phyloP scores from a whole-genome alignment of 1,140 invertebrate genomes.

The Druon quercuslanigerum region DNA sequence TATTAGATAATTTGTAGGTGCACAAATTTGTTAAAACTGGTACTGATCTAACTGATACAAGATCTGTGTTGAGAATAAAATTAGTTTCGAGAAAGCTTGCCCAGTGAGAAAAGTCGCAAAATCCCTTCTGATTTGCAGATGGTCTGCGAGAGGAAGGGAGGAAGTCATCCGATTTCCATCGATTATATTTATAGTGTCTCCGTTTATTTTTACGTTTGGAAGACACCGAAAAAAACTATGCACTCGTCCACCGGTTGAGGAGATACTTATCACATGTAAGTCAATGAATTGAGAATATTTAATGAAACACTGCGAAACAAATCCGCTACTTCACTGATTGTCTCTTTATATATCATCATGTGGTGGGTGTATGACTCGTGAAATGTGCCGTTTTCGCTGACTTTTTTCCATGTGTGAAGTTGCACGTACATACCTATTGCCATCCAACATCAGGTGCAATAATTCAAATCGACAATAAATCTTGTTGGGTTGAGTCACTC shows the following conservation, averaged over 20 bases:
- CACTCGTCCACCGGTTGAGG: conserved; percentile 7
- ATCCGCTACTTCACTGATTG: conserved; percentile 17
- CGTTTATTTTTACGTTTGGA: conserved; percentile 26
- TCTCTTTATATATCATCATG: conserved; percentile 28
- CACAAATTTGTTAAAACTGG: conserved; percentile 5
- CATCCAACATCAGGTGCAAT: background rate
- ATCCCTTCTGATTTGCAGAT: conserved; percentile 22
- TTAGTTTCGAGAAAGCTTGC: background rate
- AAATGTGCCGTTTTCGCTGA: conserved; percentile 25
- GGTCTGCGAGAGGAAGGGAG: background rate
- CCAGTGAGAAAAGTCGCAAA: background rate
- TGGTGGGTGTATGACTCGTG: conserved; percentile 25
- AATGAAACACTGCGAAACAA: conserved; percentile 1
- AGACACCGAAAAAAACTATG: conserved; percentile 12
- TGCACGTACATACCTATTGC: conserved; percentile 8
- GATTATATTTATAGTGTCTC: conserved; percentile 26
- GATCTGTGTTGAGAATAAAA: background rate
- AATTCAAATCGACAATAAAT: conserved; percentile 12
- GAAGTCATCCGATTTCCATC: conserved; percentile 24
- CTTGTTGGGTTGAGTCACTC: background rate
- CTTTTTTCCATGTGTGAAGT: conserved; percentile 20
- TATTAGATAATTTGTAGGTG: conserved; percentile 19
- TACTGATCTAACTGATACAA: conserved; percentile 7
- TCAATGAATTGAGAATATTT: background rate
- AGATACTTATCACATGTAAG: conserved; percentile 2